These are phyloP conservation scores for Hololepta plana DNA, from an alignment of 2,888 invertebrate genomes.

Conservation along the genomic window DNA sequence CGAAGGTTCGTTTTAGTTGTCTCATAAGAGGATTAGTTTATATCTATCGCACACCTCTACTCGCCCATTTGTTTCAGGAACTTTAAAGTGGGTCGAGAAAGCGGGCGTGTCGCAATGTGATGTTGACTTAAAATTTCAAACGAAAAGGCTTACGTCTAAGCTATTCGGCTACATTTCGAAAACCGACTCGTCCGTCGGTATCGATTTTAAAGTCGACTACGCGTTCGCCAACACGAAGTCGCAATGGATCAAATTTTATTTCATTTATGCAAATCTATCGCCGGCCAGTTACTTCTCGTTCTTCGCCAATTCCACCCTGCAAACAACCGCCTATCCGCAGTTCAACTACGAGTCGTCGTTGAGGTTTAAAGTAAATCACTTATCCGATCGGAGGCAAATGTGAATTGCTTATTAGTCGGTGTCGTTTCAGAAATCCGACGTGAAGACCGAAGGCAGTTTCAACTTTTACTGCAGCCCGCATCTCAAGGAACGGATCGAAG, in stretches of 20 bases:
- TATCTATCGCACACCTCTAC: too few relatives aligned
- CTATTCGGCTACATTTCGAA: conserved; percentile 49
- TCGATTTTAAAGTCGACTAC: conserved; percentile 47
- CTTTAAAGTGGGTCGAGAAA: conserved; percentile 40
- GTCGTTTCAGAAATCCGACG: conserved; percentile 3
- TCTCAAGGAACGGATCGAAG: conserved; percentile 26
- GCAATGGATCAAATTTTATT: conserved; percentile 34
- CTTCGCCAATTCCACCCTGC: conserved; percentile 46
- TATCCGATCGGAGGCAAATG: too few relatives aligned
- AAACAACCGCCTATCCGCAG: conserved; percentile 58
- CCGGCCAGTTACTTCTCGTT: too few relatives aligned
- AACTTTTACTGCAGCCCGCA: too few relatives aligned
- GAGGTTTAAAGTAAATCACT: conserved; percentile 43
- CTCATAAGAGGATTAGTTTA: too few relatives aligned
- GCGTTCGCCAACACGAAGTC: conserved; percentile 39
- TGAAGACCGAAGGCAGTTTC: too few relatives aligned
- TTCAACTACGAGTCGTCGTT: conserved; percentile 48
- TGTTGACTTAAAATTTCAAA: conserved; percentile 57
- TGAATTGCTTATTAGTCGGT: conserved; percentile 7
- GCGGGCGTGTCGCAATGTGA: conserved; percentile 60
- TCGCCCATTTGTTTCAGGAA: conserved; percentile 26
- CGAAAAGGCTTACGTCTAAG: conserved; percentile 53
- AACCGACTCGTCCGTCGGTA: conserved; percentile 26
- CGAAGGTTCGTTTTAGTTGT: conserved; percentile 31
- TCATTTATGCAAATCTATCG: too few relatives aligned